Evolutionary conservation across 2,797 vertebrate species (phyloP).

Genomic region (Tympanoctomys barrerae): DNA sequence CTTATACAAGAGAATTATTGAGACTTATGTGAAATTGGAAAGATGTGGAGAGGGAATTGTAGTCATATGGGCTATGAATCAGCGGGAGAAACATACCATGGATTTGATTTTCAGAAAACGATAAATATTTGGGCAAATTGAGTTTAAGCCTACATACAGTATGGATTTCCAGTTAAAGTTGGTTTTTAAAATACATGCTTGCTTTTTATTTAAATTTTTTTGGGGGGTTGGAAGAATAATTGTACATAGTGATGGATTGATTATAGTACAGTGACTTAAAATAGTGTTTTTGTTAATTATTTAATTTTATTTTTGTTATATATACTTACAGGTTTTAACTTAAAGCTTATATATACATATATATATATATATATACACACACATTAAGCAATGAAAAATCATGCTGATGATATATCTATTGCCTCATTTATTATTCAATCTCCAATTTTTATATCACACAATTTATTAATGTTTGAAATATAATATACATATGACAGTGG

Average conservation of each 20-base stretch:
- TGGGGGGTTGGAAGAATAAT: background rate
- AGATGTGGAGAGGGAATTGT: background rate
- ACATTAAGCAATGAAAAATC: background rate
- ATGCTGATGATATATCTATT: background rate
- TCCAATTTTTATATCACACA: background rate
- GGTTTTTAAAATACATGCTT: background rate
- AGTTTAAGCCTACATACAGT: background rate
- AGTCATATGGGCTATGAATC: background rate
- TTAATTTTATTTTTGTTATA: background rate
- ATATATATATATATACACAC: too few species aligned
- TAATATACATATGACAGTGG: background rate
- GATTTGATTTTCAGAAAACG: background rate
- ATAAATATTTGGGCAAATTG: background rate
- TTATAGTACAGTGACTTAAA: background rate
- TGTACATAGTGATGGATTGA: background rate
- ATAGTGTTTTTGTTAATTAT: background rate
- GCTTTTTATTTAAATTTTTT: background rate
- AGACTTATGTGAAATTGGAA: background rate
- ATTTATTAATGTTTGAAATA: background rate
- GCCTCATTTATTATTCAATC: background rate
- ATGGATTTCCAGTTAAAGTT: background rate
- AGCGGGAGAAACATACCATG: background rate
- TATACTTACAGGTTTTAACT: background rate
- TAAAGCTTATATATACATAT: background rate
- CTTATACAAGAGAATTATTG: background rate